Base-by-base conservation (phyloP, 2,113 vertebrate genomes). In the Perccottus glenii region DNA sequence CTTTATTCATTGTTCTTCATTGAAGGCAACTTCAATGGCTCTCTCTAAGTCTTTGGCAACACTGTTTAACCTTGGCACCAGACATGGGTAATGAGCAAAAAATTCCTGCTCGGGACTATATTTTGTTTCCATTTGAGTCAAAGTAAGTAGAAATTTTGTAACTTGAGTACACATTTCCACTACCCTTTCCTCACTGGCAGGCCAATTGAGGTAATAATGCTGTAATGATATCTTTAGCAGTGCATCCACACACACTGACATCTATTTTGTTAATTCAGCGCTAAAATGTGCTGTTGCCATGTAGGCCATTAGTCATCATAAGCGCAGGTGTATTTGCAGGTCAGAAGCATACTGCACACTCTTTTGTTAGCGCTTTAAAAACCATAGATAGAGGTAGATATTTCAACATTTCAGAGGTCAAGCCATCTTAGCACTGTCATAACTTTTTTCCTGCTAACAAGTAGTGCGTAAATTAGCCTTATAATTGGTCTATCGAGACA, bases 401-500 rank as follows among this genome's bases (percentile, higher is more conserved):
- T 56, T n/a, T 35, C 9, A 5, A 45, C 70, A 52, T 14, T n/a
- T 16, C 57, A 38, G 64, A 53, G 68, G 73, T 74, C 66, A 51
- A 53, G 60, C 11, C 45, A 27, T 52, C 35, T 80, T 73, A 82
- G 52, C 27, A 81, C 68, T 9, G 65, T 80, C 85, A 78, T 89
- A 85, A 90, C 76, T 86, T 82, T 90, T 88, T 56, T 45, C 14
- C 12, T 19, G 16, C 42, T 72, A 51, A 68, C 66, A 89, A 53
- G 70, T 36, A 48, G 67, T 84, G 64, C 76, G 79, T 56, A 60
- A 78, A 83, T 90, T 81, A 80, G 77, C 71, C 65, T 77, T 70
- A 84, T 92, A 92, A 93, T 89, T 90, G 81, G 71, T 85, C 85
- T 84, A 84, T 53, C 52, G 85, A 90, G 87, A 89, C 47, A 3